Evolutionary conservation across 2,113 vertebrate species (phyloP), one percentile per base, ranked within the genome.

Genomic region (Microcebus griseorufus): DNA sequence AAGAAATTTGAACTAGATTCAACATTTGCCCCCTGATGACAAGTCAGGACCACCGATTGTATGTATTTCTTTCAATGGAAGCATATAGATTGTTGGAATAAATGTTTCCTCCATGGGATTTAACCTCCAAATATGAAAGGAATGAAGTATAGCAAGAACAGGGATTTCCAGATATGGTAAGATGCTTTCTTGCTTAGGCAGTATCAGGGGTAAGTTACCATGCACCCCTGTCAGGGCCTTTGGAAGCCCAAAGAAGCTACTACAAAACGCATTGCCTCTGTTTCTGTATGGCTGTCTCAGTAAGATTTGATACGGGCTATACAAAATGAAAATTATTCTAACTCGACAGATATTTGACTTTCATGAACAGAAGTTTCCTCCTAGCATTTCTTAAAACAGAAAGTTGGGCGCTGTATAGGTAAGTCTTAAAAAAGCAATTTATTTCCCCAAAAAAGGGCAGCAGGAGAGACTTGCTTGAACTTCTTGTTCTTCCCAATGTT

Each of bases 31-130:
- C 42, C 58, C 17, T 55, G 53, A 69, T 29, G 53, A 86, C 20
- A 93, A 42, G 37, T 58, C 60, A 65, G 72, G 11, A 39, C 27
- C 42, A 25, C 32, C 4, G 2, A 45, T 60, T 2, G 27, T 48
- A 42, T 72, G 34, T 45, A 88, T 92, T 72, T 93, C 45, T 82
- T 86, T 82, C 93, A 94, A 79, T 29, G n/a, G 58, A 88, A 62
- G 3, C 34, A 29, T 14, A 2, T 83, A 48, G 9, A 20, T 22
- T 10, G 8, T 17, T 89, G 32, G 75, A 45, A 80, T 45, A 34
- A 58, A 37, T 27, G 60, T 81, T 82, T 94, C 42, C 67, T 39
- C 32, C 20, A 29, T 79, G 37, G 53, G 9, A 76, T 69, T 90
- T 93, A 86, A 95, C 6, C 32, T 70, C 12, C 64, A 87, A 70